Percentiles rank a stretch among this genome's conserved stretches.
Evolutionary conservation across 2,888 invertebrate species (phyloP).

Genomic region (Dyspetes luteomarginatus): DNA sequence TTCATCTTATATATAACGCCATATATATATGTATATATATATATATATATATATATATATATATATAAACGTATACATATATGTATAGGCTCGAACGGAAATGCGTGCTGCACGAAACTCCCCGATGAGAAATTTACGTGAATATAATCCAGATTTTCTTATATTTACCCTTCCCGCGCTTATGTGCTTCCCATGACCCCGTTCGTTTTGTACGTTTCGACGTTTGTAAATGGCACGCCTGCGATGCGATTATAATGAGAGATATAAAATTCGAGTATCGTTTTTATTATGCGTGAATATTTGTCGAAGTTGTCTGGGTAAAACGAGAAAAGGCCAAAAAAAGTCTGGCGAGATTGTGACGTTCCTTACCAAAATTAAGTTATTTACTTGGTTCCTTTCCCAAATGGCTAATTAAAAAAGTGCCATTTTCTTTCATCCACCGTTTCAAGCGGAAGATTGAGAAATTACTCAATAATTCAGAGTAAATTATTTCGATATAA

Average conservation of each 20-base stretch:
- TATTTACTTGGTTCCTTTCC: too few species aligned
- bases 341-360: too few species aligned
- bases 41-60: constrained; percentile 3
- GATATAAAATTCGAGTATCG: too few species aligned
- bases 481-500: too few species aligned
- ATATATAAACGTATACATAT: too few species aligned
- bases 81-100: constrained; percentile 72
- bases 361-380: too few species aligned
- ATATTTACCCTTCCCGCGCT: constrained; percentile 7
- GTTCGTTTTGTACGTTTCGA: constrained; percentile 23
- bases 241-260: not conserved
- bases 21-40: not conserved
- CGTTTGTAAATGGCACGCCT: constrained; percentile 6
- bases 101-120: constrained; percentile 74
- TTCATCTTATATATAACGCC: not conserved
- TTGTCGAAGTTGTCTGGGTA: not conserved
- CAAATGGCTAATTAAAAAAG: too few species aligned
- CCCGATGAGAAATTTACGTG: constrained; percentile 53
- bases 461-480: too few species aligned
- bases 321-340: not conserved
- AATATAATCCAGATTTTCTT: constrained; percentile 58
- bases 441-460: too few species aligned
- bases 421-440: too few species aligned
- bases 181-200: constrained; percentile 72
- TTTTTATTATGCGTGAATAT: too few species aligned